Base-by-base conservation (phyloP, 2,888 invertebrate genomes). In the Synergus laeviventris region DNA sequence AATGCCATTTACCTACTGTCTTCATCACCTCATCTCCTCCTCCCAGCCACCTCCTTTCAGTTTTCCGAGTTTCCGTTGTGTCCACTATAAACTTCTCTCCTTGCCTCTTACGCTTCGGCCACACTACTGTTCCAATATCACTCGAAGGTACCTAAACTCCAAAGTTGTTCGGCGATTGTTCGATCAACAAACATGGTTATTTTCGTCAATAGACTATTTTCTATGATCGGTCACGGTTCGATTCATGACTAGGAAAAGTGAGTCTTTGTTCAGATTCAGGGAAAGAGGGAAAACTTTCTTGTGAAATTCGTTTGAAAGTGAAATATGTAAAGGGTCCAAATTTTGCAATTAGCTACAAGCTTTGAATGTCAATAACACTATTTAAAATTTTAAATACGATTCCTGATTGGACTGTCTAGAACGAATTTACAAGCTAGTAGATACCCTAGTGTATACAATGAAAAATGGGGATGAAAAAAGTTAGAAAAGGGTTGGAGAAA, bases 1-100 rank as follows among this genome's bases (percentile, higher is more conserved):
- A 85, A 86, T 84, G 82, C 84, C 82, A 84, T 86, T 85, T 83
- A 77, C 80, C 78, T n/a, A 18, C 31, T 49, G n/a, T 18, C 70
- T 36, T 70, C 70, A 49, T 70, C 70, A 70, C 70, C 75, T 60
- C 73, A 18, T 31, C 59, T 18, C 56, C 59, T 31, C 12, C 56
- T 24, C 5, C 59, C n/a, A 49, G 9, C 49, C 49, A 49, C 49
- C 49, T n/a, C 24, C 76, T 62, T 76, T 80, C 18, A 36, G 42
- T 61, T 76, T 76, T 60, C 77, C 77, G 80, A 82, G 73, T 82
- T 82, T 74, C 75, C 77, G 77, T 81, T 81, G 74, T 78, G 79
- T 82, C 79, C 80, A 79, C 78, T 77, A 77, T 78, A 79, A 79
- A 79, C 77, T 76, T 79, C 79, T 45, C 31, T 59, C 21, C 45